phyloP scores from a whole-genome alignment of 2,888 invertebrate genomes.

The Phymatocera aterrima region DNA sequence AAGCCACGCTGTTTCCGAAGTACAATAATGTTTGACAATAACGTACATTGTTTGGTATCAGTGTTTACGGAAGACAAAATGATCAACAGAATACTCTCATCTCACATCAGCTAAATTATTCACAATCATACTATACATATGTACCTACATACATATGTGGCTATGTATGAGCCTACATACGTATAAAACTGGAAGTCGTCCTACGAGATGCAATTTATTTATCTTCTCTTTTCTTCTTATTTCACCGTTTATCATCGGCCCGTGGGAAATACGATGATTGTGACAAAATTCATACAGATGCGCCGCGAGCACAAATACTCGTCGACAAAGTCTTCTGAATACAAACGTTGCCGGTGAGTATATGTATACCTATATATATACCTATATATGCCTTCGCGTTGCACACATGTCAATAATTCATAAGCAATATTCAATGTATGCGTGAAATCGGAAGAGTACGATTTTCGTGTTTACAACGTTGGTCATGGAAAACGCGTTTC shows the following conservation, averaged over 20 bases:
- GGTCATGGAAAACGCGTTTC: not conserved
- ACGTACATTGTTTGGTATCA: no score
- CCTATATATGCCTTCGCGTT: not conserved
- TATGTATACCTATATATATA: not conserved
- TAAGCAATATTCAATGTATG: constrained; percentile 16
- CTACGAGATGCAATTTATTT: not conserved
- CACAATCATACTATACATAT: no score
- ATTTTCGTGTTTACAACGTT: constrained; percentile 10
- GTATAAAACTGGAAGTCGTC: not conserved
- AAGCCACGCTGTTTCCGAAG: not conserved
- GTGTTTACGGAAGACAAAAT: no score
- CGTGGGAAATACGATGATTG: constrained; percentile 20
- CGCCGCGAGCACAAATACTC: constrained; percentile 2
- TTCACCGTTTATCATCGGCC: not conserved
- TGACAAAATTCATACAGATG: constrained; percentile 7
- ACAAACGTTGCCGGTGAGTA: not conserved
- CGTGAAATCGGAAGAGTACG: constrained; percentile 2
- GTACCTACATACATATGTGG: no score
- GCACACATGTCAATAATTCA: constrained; percentile 27
- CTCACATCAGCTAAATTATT: not conserved
- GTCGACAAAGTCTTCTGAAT: not conserved
- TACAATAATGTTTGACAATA: not conserved
- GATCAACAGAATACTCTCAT: not conserved
- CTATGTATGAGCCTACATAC: no score
- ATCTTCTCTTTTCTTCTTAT: not conserved